Conservation (phyloP, 2,888 invertebrate species). For the Fabriciana adippe region DNA sequence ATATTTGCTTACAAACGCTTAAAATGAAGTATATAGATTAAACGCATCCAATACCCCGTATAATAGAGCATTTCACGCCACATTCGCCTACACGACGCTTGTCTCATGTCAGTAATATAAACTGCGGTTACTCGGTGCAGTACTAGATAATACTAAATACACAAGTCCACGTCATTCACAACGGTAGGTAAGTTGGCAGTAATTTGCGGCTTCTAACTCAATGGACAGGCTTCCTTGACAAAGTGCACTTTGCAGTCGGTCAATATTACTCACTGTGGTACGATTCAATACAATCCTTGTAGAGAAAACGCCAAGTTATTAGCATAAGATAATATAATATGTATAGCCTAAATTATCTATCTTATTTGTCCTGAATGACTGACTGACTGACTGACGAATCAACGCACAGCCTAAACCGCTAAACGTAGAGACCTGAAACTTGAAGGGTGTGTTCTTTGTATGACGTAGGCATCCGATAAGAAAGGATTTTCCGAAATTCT, state of each 20-base stretch:
- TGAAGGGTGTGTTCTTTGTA: too few species aligned
- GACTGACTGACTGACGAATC: too few species aligned
- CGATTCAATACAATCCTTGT: neutral
- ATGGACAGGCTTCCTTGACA: conserved; percentile 39
- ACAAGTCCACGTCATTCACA: conserved; percentile 63
- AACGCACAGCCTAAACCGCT: too few species aligned
- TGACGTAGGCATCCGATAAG: too few species aligned
- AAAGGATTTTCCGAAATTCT: too few species aligned
- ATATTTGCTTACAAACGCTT: neutral
- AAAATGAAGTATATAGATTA: conserved; percentile 11
- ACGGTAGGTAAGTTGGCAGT: conserved; percentile 44
- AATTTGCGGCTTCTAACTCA: conserved; percentile 51
- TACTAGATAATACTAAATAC: conserved; percentile 27
- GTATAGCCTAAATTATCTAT: too few species aligned
- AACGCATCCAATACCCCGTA: conserved; percentile 6
- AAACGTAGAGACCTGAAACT: too few species aligned
- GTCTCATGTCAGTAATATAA: conserved; percentile 20
- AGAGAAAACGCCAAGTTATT: neutral
- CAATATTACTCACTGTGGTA: conserved; percentile 46
- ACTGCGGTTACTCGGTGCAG: conserved; percentile 11
- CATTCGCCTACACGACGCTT: conserved; percentile 6
- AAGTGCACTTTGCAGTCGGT: conserved; percentile 38
- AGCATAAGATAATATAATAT: neutral
- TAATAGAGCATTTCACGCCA: conserved; percentile 17
- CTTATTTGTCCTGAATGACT: too few species aligned